phyloP scores from a whole-genome alignment of 2,113 vertebrate genomes.

The Polypterus bichir region DNA sequence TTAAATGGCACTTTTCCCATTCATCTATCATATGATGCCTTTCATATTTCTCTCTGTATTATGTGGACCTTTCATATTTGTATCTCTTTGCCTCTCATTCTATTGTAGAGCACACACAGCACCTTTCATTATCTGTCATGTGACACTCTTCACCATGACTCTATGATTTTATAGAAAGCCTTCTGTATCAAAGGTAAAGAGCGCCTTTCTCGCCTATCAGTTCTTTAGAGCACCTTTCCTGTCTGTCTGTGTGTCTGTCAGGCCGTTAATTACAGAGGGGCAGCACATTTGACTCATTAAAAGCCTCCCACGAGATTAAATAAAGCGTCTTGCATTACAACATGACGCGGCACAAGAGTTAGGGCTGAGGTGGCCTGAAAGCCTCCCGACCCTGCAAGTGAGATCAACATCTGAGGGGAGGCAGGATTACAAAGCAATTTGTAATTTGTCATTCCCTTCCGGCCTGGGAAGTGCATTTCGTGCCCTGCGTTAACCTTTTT shows the following conservation, averaged over 20 bases:
- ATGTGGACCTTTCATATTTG: too few species aligned
- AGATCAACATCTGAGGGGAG: neutral
- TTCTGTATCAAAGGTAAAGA: too few species aligned
- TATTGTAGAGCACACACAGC: too few species aligned
- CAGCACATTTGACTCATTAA: neutral
- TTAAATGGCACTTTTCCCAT: too few species aligned
- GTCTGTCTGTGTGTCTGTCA: constrained; percentile 3
- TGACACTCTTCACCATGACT: too few species aligned
- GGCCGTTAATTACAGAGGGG: neutral
- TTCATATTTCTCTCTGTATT: too few species aligned
- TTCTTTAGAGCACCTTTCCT: neutral
- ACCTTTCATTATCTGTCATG: too few species aligned
- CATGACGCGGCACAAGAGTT: neutral
- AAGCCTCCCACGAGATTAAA: neutral
- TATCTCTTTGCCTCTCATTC: too few species aligned
- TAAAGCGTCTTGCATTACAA: neutral
- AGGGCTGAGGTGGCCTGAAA: neutral
- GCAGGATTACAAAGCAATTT: neutral
- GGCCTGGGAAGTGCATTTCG: neutral
- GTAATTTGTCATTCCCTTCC: neutral
- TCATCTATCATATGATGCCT: too few species aligned
- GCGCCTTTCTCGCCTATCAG: neutral
- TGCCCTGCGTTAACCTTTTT: constrained; percentile 4
- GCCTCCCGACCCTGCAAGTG: neutral
- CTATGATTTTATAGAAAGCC: too few species aligned